Conservation (phyloP, 1,140 invertebrate species). For the Brachionus asplanchnoidis region DNA sequence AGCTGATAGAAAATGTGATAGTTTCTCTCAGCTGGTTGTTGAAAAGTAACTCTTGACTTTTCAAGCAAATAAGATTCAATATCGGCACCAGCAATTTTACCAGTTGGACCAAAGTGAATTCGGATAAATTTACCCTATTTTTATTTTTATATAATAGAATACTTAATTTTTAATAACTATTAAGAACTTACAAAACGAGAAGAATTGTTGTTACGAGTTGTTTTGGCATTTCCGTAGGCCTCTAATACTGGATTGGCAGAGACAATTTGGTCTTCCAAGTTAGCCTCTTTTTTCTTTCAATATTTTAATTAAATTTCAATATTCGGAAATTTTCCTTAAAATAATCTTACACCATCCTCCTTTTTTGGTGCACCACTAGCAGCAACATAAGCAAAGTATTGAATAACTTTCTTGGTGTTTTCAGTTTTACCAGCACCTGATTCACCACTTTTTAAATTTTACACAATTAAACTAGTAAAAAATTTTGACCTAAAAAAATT, state of each 20-base stretch:
- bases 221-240: conserved; percentile 65
- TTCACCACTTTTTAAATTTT: conserved; percentile 57
- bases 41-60: conserved; percentile 99
- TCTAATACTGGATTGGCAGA: conserved; percentile 62
- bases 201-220: conserved; percentile 64
- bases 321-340: conserved; percentile 43
- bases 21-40: conserved; percentile 89
- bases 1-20: conserved; percentile 99
- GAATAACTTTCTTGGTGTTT: conserved; percentile 67
- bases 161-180: background rate
- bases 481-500: conserved; percentile 46
- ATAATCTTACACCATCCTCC: conserved; percentile 41
- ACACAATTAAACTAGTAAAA: background rate
- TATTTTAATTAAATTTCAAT: background rate
- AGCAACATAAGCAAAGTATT: conserved; percentile 64
- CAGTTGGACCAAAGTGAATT: conserved; percentile 97
- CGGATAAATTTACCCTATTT: conserved; percentile 86
- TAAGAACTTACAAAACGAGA: conserved; percentile 64
- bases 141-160: background rate
- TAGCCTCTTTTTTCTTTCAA: conserved; percentile 31
- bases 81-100: conserved; percentile 99
- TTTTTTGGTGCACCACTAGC: conserved; percentile 1
- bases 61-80: conserved; percentile 99
- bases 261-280: conserved; percentile 65
- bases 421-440: conserved; percentile 66